Evolutionary conservation across 2,113 vertebrate genomes (phyloP).

Genomic region (Neopipo cinnamomea): DNA sequence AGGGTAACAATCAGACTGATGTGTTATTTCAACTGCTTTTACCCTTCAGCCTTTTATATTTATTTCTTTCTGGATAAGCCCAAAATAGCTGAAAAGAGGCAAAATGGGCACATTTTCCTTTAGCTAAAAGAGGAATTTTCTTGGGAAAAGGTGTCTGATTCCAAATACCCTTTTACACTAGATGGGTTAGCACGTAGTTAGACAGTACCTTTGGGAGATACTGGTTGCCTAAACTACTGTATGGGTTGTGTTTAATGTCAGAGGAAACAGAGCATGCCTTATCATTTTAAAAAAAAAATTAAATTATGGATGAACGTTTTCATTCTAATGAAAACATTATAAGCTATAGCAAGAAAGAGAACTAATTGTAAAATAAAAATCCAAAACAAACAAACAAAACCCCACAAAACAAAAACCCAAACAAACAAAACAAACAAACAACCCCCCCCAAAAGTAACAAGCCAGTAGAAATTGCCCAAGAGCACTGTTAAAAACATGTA

Average conservation of each 20-base stretch:
- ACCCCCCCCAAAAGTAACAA: neutral
- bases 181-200: neutral
- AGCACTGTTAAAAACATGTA: rapidly evolving
- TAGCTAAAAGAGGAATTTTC: neutral
- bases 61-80: neutral
- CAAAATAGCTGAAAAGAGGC: neutral
- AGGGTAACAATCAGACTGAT: rapidly evolving
- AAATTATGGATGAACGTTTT: neutral
- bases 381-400: neutral
- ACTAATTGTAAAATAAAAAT: too few relatives aligned
- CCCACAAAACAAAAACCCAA: neutral
- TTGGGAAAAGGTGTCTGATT: neutral
- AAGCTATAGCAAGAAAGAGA: neutral
- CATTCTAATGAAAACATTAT: neutral
- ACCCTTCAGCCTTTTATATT: neutral
- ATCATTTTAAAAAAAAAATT: neutral
- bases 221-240: neutral
- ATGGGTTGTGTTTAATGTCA: neutral
- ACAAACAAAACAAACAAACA: neutral
- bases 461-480: neutral
- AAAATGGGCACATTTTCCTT: neutral
- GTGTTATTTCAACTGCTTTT: neutral
- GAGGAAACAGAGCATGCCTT: neutral
- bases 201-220: neutral
- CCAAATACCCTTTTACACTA: neutral